Conservation (phyloP, 2,797 vertebrate species). For the Pelochelys cantorii region DNA sequence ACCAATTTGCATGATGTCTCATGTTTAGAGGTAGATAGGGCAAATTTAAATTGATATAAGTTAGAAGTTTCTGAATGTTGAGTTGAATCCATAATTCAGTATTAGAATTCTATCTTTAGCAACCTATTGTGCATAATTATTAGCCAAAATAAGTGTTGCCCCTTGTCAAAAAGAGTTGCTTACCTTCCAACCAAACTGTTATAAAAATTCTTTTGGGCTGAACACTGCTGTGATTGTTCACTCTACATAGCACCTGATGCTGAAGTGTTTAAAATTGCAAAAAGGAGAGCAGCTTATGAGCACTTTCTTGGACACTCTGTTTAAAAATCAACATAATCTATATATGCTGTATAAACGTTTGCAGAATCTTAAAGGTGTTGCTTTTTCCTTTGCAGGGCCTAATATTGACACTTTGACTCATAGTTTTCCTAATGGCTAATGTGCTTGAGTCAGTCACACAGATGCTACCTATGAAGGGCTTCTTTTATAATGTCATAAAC, state of each 20-base stretch:
- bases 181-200: not conserved
- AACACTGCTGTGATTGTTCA: not conserved
- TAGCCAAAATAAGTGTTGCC: not conserved
- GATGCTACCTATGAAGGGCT: conserved; percentile 2
- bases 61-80: not conserved
- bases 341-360: not conserved
- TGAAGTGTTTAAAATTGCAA: not conserved
- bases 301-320: not conserved
- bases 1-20: not conserved
- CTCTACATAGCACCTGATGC: not conserved
- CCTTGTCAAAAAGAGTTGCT: not conserved
- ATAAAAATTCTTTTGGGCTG: not conserved
- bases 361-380: not conserved
- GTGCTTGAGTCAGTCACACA: not conserved
- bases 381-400: conserved; percentile 24
- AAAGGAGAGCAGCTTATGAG: not conserved
- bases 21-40: not conserved
- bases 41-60: not conserved
- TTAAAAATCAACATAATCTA: not conserved
- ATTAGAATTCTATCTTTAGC: not conserved
- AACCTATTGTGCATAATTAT: not conserved
- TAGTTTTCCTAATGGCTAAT: conserved; percentile 7
- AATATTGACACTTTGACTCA: conserved; percentile 23
- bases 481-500: conserved; percentile 4
- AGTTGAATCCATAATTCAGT: not conserved